These are phyloP conservation scores for Adelges cooleyi DNA, from an alignment of 1,140 invertebrate genomes.

Conservation along the genomic window DNA sequence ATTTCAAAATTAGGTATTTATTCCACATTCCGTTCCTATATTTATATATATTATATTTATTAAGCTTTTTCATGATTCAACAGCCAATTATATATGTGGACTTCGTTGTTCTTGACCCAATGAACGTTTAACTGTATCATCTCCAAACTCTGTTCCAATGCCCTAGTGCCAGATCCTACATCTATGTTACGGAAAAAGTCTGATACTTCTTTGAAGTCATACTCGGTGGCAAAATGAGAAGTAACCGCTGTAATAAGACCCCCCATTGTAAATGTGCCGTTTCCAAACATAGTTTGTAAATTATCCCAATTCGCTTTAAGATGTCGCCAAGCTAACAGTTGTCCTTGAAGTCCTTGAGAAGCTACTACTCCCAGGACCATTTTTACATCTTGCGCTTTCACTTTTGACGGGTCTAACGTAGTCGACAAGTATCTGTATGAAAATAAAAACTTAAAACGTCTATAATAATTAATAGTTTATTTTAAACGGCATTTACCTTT, in stretches of 20 bases:
- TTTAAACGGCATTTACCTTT: constrained; percentile 41
- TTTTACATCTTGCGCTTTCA: constrained; percentile 58
- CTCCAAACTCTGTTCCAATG: constrained; percentile 61
- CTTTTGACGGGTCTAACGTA: constrained; percentile 50
- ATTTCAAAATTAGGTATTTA: no score
- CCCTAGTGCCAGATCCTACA: constrained; percentile 52
- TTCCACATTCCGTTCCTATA: background rate
- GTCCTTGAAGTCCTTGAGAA: constrained; percentile 53
- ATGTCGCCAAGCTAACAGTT: constrained; percentile 63
- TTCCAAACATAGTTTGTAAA: constrained; percentile 52
- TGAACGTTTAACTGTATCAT: constrained; percentile 66
- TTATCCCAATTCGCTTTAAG: constrained; percentile 59
- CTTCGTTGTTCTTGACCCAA: constrained; percentile 57
- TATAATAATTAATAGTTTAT: constrained; percentile 7
- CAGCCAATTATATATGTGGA: constrained; percentile 48
- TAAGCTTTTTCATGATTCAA: constrained; percentile 36
- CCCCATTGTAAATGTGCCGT: constrained; percentile 55
- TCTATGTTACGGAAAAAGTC: constrained; percentile 55
- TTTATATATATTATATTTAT: background rate
- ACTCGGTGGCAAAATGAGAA: constrained; percentile 56
- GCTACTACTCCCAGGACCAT: constrained; percentile 55
- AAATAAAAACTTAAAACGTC: constrained; percentile 25
- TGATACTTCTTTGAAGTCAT: constrained; percentile 59
- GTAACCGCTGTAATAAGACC: constrained; percentile 55
- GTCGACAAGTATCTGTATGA: constrained; percentile 55